Conservation (phyloP, 2,797 vertebrate genomes). For the Platalea minor region DNA sequence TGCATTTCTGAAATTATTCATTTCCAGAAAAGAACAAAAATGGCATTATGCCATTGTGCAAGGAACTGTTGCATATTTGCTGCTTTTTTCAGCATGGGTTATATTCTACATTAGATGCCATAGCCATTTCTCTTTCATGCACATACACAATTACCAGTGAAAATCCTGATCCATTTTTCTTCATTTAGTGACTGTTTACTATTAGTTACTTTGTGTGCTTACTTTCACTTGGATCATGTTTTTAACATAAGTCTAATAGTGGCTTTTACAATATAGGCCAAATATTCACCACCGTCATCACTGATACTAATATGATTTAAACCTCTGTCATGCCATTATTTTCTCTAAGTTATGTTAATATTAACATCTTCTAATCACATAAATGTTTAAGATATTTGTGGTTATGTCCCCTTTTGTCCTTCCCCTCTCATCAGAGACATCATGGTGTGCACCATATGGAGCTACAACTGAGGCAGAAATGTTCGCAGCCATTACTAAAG, state of each 20-base stretch:
- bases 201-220: neutral
- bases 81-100: neutral
- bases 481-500: neutral
- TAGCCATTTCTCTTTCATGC: neutral
- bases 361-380: neutral
- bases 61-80: neutral
- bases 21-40: slow-evolving; percentile 5
- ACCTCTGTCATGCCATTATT: neutral
- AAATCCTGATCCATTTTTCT: neutral
- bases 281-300: neutral
- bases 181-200: neutral
- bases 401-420: neutral
- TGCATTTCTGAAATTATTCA: neutral
- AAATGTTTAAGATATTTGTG: neutral
- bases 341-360: neutral
- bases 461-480: neutral
- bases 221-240: neutral
- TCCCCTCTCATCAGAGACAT: neutral
- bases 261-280: neutral
- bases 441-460: neutral
- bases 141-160: neutral
- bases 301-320: neutral
- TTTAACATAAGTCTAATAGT: neutral
- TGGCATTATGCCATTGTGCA: neutral
- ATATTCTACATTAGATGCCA: neutral